Base-by-base conservation (phyloP, 1,140 invertebrate genomes). In the Teleopsis dalmanni region DNA sequence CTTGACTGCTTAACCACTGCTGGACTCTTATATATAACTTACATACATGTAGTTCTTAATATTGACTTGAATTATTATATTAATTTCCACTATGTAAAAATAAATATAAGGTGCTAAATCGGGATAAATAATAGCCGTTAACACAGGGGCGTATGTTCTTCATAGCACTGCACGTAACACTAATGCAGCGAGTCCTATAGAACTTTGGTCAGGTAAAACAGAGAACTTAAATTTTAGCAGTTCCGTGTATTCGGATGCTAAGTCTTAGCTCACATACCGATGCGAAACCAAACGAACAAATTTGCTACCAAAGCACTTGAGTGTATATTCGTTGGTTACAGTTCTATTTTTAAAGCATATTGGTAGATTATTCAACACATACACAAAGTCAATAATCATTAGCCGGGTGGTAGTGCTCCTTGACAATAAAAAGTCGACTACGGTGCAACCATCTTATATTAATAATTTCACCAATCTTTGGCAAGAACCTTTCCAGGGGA, bases 271-370 rank as follows among this genome's bases (percentile, higher is more conserved):
- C 33, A 62, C 38, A 43, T 55, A 29, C 58, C 51, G 13, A 51
- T 57, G 21, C 35, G 55, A 22, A 55, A 51, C 33, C 31, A 42
- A 46, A 37, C 46, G 6, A 66, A n/a, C n/a, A n/a, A 70, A 48
- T 58, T 61, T 19, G 52, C 58, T 19, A 16, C 35, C 9, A 55
- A 55, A 44, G 55, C 57, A 13, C 35, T 33, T 29, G 42, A 59
- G 47, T 55, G 57, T 29, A 52, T 63, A 3, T 53, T 73, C 38
- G 38, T 70, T 14, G 65, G 62, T 10, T 68, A 65, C 44, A 44
- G 49, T 29, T 54, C 51, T 10, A 36, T 57, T 43, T 49, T 48
- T 10, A 65, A 69, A 40, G 62, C 51, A 8, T 63, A 61, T 50
- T n/a, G n/a, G n/a, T n/a, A 21, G 58, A 48, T 33, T 67, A 8